These are phyloP conservation scores for Keiferia lycopersicella DNA, from an alignment of 2,888 invertebrate species.

Conservation along the genomic window DNA sequence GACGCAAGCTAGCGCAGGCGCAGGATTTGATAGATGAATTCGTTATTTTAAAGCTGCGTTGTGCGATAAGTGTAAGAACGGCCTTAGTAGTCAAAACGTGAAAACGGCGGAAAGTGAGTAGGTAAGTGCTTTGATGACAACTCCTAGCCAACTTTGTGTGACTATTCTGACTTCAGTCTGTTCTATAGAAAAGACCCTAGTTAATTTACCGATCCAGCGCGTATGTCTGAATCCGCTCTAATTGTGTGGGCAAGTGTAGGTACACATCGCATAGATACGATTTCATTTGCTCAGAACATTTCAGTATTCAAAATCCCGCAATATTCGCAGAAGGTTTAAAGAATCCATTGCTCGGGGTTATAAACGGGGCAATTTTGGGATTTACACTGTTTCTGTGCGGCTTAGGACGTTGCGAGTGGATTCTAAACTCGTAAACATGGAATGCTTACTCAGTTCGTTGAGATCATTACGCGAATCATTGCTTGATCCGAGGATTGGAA, in stretches of 20 bases:
- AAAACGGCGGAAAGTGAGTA: too few relatives aligned
- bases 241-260: neutral
- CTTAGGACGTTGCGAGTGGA: neutral
- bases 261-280: neutral
- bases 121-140: too few relatives aligned
- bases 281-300: neutral
- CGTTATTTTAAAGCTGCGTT: too few relatives aligned
- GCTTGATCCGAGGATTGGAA: constrained; percentile 1
- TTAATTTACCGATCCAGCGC: too few relatives aligned
- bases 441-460: constrained; percentile 1
- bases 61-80: too few relatives aligned
- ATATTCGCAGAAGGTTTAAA: constrained; percentile 9
- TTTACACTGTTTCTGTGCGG: constrained; percentile 8
- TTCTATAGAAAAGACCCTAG: too few relatives aligned
- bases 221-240: neutral
- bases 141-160: too few relatives aligned
- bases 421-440: neutral
- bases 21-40: too few relatives aligned
- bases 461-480: neutral
- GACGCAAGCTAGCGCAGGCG: too few relatives aligned
- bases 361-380: constrained; percentile 12
- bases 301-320: constrained; percentile 13
- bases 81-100: too few relatives aligned
- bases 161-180: too few relatives aligned
- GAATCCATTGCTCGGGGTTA: constrained; percentile 3